phyloP scores from a whole-genome alignment of 2,113 vertebrate genomes.

The Rhombomys opimus region DNA sequence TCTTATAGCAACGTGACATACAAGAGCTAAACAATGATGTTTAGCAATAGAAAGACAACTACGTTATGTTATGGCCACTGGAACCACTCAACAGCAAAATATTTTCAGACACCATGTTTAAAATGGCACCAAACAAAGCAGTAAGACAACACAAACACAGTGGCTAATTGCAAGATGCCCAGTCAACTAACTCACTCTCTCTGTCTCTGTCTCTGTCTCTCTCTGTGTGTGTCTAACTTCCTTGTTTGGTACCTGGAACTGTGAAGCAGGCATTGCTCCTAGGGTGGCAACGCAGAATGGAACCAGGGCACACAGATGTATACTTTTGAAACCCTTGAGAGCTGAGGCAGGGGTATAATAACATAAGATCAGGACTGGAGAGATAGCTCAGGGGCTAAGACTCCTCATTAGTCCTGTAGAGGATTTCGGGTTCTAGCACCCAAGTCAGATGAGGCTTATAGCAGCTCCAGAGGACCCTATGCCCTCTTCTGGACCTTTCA shows the following conservation, averaged over 20 bases:
- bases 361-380: not conserved
- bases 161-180: not conserved
- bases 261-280: not conserved
- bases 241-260: not conserved
- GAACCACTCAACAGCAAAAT: not conserved
- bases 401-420: too few species aligned
- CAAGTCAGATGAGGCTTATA: not conserved
- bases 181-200: not conserved
- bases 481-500: not conserved
- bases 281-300: not conserved
- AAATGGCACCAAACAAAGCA: not conserved
- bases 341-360: not conserved
- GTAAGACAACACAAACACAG: not conserved
- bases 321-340: not conserved
- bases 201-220: too few species aligned
- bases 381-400: too few species aligned
- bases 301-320: not conserved
- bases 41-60: not conserved
- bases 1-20: not conserved
- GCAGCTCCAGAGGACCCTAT: not conserved
- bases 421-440: not conserved
- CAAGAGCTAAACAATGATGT: constrained; percentile 34
- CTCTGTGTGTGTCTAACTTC: not conserved
- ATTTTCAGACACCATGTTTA: not conserved
- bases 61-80: not conserved